Evolutionary conservation across 2,888 invertebrate species (phyloP), one percentile per base, ranked within the genome.

Genomic region (Himalopsyche japonica): DNA sequence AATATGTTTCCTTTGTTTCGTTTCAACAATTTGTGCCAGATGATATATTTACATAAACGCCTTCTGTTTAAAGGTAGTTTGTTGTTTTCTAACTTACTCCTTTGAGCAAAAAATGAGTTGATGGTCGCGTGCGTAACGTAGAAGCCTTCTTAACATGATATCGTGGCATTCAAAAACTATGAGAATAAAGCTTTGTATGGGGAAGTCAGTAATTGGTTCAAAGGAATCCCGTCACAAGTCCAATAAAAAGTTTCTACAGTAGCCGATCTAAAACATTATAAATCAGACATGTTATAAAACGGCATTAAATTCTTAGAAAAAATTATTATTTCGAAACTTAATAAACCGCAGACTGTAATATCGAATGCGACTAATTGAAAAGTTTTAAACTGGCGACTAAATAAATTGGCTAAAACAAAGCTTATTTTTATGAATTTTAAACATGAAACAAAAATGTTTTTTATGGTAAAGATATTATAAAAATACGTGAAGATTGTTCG

Each of bases 71-170:
- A 43, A 43, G 12, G 43, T 43, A 15, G 43, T 43, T 7, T 43
- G 43, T 43, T 15, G 43, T 43, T 43, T 43, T 43, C 43, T 43
- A 43, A 15, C 15, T 43, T 15, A 43, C 15, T 7, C 15, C 43
- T n/a, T 57, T 57, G 8, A 20, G 20, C 20, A 57, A 57, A 57
- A 57, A 20, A n/a, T 24, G 24, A 57, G 18, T 18, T 81, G 57
- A 82, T 27, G 76, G 81, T 84, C 81, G 86, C 86, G 84, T 86
- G 86, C 86, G 86, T 86, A 86, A 85, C 70, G 30, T 83, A 48
- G 85, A 76, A 86, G 86, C 85, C 79, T 57, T 43, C 20, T 10
- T 48, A 83, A 30, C 47, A 24, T 27, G 79, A 48, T 20, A 48
- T 64, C 57, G 57, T 49, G 80, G 76, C 79, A 43, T 37, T 79